Conservation (phyloP, 2,113 vertebrate genomes). For the Clarias gariepinus region DNA sequence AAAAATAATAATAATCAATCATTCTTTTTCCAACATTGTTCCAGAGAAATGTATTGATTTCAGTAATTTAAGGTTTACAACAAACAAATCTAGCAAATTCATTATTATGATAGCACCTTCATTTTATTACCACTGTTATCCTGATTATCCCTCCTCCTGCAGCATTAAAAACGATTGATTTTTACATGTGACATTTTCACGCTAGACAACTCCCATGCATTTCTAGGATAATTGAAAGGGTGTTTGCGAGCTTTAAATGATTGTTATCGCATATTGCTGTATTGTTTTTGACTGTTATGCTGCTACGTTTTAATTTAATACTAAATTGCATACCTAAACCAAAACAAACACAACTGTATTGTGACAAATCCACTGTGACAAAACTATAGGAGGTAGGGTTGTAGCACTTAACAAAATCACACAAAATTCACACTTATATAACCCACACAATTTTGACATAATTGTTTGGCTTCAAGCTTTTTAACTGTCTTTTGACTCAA, state of each 20-base stretch:
- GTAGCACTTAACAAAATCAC: no score
- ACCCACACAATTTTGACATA: no score
- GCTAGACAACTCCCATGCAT: background rate
- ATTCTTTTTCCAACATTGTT: background rate
- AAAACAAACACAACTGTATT: no score
- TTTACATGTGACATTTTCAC: background rate
- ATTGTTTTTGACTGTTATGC: background rate
- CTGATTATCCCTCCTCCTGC: background rate
- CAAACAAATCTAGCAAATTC: background rate
- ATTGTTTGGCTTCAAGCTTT: no score
- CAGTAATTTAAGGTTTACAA: background rate
- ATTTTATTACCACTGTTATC: background rate
- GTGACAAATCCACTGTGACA: no score
- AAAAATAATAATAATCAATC: background rate
- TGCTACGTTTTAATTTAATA: background rate
- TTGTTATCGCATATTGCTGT: background rate
- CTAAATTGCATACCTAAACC: no score
- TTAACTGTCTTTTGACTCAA: no score
- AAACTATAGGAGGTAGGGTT: no score
- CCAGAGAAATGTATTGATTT: background rate
- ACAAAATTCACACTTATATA: no score
- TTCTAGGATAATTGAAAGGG: background rate
- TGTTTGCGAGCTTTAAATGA: background rate
- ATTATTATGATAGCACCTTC: background rate
- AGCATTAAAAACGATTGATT: slow-evolving; percentile 16